phyloP scores from a whole-genome alignment of 2,797 vertebrate species.

The Cynopterus sphinx region DNA sequence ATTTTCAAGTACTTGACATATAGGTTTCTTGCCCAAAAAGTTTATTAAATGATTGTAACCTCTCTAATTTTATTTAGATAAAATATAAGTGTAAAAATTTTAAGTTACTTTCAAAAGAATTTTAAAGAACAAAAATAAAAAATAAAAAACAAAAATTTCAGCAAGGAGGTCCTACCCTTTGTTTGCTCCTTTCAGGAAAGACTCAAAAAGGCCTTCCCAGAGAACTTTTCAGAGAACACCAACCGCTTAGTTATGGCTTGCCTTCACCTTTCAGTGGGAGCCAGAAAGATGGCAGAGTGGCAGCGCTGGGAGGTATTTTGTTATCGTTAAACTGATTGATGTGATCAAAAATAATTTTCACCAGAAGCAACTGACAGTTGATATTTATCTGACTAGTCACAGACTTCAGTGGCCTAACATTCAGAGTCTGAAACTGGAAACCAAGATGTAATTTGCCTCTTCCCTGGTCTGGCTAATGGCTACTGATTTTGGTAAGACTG shows the following conservation, averaged over 20 bases:
- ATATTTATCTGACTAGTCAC: neutral
- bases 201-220: neutral
- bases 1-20: neutral
- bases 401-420: neutral
- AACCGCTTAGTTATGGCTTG: neutral
- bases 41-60: neutral
- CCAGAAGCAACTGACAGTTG: neutral
- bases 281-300: neutral
- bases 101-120: conserved; percentile 9
- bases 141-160: neutral
- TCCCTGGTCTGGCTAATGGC: neutral
- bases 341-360: neutral
- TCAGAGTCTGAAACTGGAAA: neutral
- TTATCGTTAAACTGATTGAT: neutral
- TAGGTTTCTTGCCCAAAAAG: neutral
- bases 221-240: neutral
- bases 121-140: neutral
- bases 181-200: neutral
- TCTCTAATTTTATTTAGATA: neutral
- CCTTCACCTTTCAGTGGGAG: neutral
- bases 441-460: neutral
- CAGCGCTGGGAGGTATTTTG: neutral
- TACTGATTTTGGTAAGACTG: neutral
- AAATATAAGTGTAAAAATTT: neutral
- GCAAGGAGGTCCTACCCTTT: neutral